Conservation (phyloP, 2,797 vertebrate genomes). For the Oreochromis grahami region DNA sequence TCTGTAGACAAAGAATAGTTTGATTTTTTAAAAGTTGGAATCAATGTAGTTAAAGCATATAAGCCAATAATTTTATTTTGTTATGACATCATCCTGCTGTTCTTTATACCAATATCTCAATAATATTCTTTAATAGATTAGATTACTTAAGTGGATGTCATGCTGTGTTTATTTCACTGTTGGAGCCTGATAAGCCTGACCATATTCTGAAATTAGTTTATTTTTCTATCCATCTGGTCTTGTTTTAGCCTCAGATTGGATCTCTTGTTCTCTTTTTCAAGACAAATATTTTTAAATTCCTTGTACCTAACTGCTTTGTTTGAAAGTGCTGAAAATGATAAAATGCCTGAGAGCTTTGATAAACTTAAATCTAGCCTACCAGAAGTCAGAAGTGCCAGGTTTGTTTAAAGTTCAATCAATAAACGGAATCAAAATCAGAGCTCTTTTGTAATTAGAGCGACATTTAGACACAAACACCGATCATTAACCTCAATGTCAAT, state of each 20-base stretch:
- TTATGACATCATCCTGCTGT: neutral
- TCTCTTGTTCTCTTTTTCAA: neutral
- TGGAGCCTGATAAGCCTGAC: neutral
- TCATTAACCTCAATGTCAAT: conserved; percentile 34
- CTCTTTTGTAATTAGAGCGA: neutral
- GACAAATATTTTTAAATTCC: neutral
- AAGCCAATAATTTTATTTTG: neutral
- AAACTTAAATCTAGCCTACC: neutral
- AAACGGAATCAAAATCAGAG: neutral
- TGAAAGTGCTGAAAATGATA: neutral
- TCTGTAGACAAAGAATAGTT: neutral
- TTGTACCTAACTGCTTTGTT: neutral
- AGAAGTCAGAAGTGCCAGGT: neutral
- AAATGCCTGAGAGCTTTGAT: neutral
- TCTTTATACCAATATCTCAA: neutral
- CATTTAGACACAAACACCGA: neutral
- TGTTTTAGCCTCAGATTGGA: neutral
- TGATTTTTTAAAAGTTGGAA: neutral
- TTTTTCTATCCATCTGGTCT: neutral
- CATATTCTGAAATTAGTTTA: neutral
- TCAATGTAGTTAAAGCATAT: neutral
- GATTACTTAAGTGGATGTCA: neutral
- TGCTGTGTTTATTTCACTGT: neutral
- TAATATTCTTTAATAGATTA: neutral
- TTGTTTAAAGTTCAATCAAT: neutral